These are phyloP conservation scores for Nomia melanderi DNA, from an alignment of 1,140 invertebrate species.

Conservation along the genomic window DNA sequence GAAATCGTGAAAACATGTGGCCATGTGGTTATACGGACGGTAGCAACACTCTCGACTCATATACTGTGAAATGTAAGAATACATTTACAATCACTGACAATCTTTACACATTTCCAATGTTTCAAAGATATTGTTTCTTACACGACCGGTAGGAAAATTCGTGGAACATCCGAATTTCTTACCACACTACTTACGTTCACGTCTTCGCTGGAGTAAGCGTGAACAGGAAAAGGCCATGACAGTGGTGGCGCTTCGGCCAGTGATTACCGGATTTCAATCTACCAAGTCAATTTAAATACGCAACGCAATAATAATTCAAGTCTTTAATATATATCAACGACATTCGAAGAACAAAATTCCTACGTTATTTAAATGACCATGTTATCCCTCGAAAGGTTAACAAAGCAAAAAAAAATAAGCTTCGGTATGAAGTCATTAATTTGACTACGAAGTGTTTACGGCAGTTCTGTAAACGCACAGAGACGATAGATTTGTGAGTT, in stretches of 20 bases:
- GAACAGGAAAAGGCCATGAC: slow-evolving; percentile 77
- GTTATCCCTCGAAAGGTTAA: fast-evolving
- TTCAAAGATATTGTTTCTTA: slow-evolving; percentile 11
- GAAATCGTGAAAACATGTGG: slow-evolving; percentile 61
- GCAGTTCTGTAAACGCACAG: slow-evolving; percentile 43
- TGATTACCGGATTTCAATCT: slow-evolving; percentile 54
- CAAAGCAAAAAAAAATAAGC: not conserved
- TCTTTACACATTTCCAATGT: not conserved
- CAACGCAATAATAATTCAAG: not conserved
- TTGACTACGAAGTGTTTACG: slow-evolving; percentile 33
- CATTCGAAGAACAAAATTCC: too few relatives aligned
- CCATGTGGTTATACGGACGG: slow-evolving; percentile 62
- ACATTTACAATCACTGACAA: slow-evolving; percentile 21
- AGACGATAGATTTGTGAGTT: slow-evolving; percentile 31
- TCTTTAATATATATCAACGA: not conserved
- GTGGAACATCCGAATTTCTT: slow-evolving; percentile 44
- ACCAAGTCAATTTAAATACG: slow-evolving; percentile 50
- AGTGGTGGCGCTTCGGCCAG: slow-evolving; percentile 42
- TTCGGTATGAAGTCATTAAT: not conserved
- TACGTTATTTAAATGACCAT: not conserved
- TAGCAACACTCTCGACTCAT: slow-evolving; percentile 28
- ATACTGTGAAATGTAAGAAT: slow-evolving; percentile 8
- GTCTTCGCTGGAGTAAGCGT: slow-evolving; percentile 67
- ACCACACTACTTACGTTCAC: slow-evolving; percentile 68
- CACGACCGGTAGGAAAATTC: slow-evolving; percentile 20